phyloP scores from a whole-genome alignment of 2,797 vertebrate species.

The Myotis vivesi region DNA sequence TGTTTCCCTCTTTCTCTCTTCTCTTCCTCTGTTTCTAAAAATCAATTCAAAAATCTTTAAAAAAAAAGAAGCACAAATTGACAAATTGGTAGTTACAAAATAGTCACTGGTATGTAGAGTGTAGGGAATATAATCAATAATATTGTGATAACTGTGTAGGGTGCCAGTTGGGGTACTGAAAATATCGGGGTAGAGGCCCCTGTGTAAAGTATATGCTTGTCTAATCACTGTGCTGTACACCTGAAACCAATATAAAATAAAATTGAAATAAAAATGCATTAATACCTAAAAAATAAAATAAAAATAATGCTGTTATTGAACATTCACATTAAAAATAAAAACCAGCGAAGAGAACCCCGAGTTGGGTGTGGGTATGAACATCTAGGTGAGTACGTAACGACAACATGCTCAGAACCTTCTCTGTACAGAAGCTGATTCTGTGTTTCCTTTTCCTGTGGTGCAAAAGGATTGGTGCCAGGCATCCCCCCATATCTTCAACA shows the following conservation, averaged over 20 bases:
- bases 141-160: not conserved
- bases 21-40: not conserved
- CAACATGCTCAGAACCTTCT: not conserved
- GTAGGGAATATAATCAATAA: not conserved
- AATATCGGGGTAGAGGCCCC: not conserved
- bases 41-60: not conserved
- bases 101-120: not conserved
- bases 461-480: not conserved
- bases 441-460: not conserved
- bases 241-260: not conserved
- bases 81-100: not conserved
- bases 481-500: not conserved
- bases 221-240: not conserved
- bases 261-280: not conserved
- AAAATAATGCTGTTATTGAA: not conserved
- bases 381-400: accelerated
- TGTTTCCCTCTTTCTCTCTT: not conserved
- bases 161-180: not conserved
- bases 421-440: not conserved
- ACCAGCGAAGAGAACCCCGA: not conserved
- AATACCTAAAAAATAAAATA: not conserved
- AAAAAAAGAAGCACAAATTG: not conserved
- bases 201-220: not conserved
- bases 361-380: accelerated
- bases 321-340: not conserved